Evolutionary conservation across 1,140 invertebrate genomes (phyloP).

Genomic region (Eubasilissa regina): DNA sequence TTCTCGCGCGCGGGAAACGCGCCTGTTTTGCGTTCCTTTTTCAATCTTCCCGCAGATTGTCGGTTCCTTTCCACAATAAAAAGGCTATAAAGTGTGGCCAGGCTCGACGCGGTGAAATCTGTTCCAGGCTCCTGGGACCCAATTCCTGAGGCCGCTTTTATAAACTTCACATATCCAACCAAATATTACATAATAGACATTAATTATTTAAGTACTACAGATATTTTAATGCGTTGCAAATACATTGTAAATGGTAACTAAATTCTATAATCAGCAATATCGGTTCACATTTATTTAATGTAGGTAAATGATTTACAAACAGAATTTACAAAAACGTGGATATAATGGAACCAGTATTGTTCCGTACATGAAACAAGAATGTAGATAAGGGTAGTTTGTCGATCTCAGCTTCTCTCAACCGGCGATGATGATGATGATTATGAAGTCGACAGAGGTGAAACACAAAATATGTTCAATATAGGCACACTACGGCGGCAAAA

Average conservation of each 20-base stretch:
- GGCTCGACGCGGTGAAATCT: constrained; percentile 5
- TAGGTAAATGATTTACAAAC: not conserved
- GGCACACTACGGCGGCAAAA: too few species aligned
- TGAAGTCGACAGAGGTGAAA: too few species aligned
- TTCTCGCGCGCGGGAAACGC: not conserved
- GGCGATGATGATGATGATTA: too few species aligned
- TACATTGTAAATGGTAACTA: not conserved
- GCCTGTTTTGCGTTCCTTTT: constrained; percentile 7
- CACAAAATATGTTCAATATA: too few species aligned
- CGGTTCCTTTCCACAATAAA: constrained; percentile 17
- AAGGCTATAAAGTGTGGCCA: constrained; percentile 11
- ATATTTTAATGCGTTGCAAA: not conserved
- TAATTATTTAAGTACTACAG: not conserved
- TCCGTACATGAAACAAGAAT: too few species aligned
- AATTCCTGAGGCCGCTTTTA: not conserved
- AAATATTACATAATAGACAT: too few species aligned
- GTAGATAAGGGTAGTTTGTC: too few species aligned
- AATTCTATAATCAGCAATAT: not conserved
- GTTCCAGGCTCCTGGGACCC: not conserved
- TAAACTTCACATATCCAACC: too few species aligned
- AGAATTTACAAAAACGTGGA: too few species aligned
- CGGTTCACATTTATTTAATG: not conserved
- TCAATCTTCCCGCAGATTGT: constrained; percentile 25
- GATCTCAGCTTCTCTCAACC: too few species aligned
- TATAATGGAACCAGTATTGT: too few species aligned